Evolutionary conservation across 2,797 vertebrate species (phyloP), one percentile per base, ranked within the genome.

Genomic region (Schizopygopsis malacanthus): DNA sequence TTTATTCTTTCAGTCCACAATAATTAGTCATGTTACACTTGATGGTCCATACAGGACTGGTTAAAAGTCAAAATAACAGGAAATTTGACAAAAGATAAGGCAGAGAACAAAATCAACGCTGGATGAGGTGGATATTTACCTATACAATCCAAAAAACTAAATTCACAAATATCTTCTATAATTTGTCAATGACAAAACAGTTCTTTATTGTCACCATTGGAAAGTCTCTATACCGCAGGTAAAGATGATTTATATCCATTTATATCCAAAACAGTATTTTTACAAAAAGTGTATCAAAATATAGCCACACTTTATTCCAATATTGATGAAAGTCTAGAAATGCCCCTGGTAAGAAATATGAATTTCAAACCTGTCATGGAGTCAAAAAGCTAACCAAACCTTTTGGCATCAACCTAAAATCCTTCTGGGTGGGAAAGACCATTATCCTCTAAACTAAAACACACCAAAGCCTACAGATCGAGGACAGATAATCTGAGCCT

Each of bases 301-400:
- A 13, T 61, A 11, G n/a, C n/a, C 59, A 61, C 11, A 11, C 11
- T 61, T 61, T 11, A 12, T 25, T 65, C 61, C 5, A 16, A 65
- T 33, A 15, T 13, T 33, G 61, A 28, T 65, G 12, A 33, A 65
- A 65, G 12, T 25, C 61, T 33, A 33, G 25, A 28, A 65, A 28
- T 33, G 6, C 3, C 13, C 13, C 15, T 65, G 13, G 11, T 39
- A 52, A 39, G 28, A 37, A 71, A 4, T 28, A 59, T 43, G 16
- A 59, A 43, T 43, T 54, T 56, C 15, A 41, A 28, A 8, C 71
- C 80, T 41, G 8, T 25, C 33, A 54, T 56, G 12, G 12, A 25
- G 22, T 82, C 33, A 70, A 67, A 52, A 52, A 47, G 20, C 11
- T 54, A 81, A 33, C 43, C 20, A 69, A 81, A 82, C 67, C 43